phyloP scores from a whole-genome alignment of 1,140 invertebrate species.

The Diachasma alloeum region DNA sequence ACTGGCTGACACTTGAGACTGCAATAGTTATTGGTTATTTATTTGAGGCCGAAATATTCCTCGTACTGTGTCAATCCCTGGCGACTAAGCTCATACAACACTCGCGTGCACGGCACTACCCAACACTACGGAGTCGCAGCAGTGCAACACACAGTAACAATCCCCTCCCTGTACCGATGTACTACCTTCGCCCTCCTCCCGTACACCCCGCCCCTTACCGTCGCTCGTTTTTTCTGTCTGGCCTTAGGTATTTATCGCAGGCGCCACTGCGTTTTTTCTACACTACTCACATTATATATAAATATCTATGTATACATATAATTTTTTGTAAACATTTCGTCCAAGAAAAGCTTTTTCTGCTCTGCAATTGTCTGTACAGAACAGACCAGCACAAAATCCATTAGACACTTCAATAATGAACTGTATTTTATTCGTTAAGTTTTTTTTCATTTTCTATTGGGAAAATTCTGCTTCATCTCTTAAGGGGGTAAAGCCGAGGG shows the following conservation, averaged over 20 bases:
- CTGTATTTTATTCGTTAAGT: background rate
- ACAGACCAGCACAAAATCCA: background rate
- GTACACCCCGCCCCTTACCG: no score
- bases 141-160: background rate
- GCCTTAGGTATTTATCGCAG: constrained; percentile 2
- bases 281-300: background rate
- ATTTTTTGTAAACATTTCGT: background rate
- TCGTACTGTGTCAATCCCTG: background rate
- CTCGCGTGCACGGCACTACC: constrained; percentile 8
- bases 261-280: background rate
- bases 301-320: background rate
- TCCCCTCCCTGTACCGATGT: background rate
- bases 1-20: background rate
- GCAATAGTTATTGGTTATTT: background rate
- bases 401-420: background rate
- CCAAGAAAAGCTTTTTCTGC: background rate
- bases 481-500: background rate
- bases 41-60: background rate
- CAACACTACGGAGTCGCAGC: background rate
- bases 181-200: background rate
- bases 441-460: background rate
- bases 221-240: background rate
- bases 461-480: background rate
- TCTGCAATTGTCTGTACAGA: background rate
- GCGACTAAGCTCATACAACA: background rate